Base-by-base conservation (phyloP, 2,113 vertebrate genomes). In the Eolophus roseicapilla region DNA sequence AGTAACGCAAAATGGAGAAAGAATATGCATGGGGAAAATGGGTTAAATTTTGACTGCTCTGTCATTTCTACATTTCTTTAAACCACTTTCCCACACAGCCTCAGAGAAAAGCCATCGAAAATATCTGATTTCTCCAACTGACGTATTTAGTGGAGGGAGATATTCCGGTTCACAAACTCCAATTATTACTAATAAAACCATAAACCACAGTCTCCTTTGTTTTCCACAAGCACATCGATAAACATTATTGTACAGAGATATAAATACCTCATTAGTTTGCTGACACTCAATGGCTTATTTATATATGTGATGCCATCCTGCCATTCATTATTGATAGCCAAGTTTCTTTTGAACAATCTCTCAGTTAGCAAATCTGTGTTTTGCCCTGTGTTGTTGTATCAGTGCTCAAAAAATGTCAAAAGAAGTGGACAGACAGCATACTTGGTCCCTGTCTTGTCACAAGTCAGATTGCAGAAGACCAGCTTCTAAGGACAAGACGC, bases 191-290 rank as follows among this genome's bases (percentile, higher is more conserved):
- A 94, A 95, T 92, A 89, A 33, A 55, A 33, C 18, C 53, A 20
- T 55, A 55, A 33, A 92, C 77, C 43, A 55, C 43, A 71, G 35
- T 86, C 80, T 95, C 60, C 43, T 60, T 95, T 86, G 62, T 90
- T 96, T 97, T 96, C 81, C 69, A 76, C 82, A 59, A 77, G 82
- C 68, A 86, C 85, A 92, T 96, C 33, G 3, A 95, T 95, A 97
- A 97, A 95, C 52, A 91, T 95, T 96, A 94, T 92, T 77, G 71
- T 85, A 75, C 55, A 82, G 80, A 44, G 49, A 75, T 96, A 97
- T 95, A 96, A 97, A 97, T 87, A 96, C 84, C 90, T 96, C 93
- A 95, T 96, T 95, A 93, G 77, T 93, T 90, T 91, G 67, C 88
- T 90, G 96, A 96, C 91, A 93, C 77, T 92, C 88, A 73, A 62